Base-by-base conservation (phyloP, 2,113 vertebrate species). In the Noctilio leporinus region DNA sequence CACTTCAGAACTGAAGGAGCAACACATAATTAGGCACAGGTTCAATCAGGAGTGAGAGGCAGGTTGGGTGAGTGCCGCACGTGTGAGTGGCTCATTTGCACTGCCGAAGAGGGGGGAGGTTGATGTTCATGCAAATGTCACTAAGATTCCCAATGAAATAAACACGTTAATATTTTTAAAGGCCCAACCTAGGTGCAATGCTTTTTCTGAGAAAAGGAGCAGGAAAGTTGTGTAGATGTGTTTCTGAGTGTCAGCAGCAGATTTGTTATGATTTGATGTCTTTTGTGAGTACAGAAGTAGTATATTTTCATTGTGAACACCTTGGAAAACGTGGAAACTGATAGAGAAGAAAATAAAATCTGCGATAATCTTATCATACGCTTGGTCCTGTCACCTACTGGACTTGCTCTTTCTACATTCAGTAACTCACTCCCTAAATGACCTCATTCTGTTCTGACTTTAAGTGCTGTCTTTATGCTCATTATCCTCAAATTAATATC, bases 1-100 rank as follows among this genome's bases (percentile, higher is more conserved):
- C 65, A 94, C 94, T 96, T 90, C 89, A 97, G 80, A 94, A 84
- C 86, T 95, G 92, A 51, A 97, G 96, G 88, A 96, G 93, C 30
- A 72, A 83, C 94, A 78, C 84, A 24, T 35, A 93, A 97, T 96
- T 93, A 77, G 65, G 84, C 69, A 72, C 47, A 12, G 10, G 57
- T 89, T 92, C 87, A 97, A 84, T 89, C 89, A 95, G 72, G 77
- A 55, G 40, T 7, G 7, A 91, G 96, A 12, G 22, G 47, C 33
- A 8, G 30, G 69, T 65, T 77, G 43, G 91, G 84, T 65, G 47
- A 86, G 69, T 12, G 33, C 57, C 24, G 30, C 14, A 2, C 11
- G n/a, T 38, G 22, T 22, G 86, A 96, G 92, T 92, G 85, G 86
- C 84, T 96, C 72, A 93, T 97, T 95, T 95, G 84, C 88, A 83